Evolutionary conservation across 2,113 vertebrate species (phyloP).

Genomic region (Vimba vimba): DNA sequence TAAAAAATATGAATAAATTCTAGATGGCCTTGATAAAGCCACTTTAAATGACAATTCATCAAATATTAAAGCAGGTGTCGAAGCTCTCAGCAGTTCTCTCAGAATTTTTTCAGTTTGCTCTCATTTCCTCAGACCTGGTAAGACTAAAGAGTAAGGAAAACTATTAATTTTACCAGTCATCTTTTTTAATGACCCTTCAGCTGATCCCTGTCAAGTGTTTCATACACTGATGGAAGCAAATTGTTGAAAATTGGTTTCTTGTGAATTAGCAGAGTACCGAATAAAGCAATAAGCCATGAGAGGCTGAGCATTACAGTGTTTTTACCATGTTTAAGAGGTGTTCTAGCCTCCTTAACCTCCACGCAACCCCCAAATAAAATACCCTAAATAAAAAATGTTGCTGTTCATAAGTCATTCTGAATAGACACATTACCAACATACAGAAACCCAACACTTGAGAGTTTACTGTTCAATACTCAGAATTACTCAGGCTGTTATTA

Average conservation of each 20-base stretch:
- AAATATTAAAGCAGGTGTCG: background rate
- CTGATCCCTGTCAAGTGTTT: background rate
- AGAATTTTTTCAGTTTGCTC: background rate
- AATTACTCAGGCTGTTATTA: too few species aligned
- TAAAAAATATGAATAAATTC: background rate
- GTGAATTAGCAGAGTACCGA: background rate
- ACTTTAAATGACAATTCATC: background rate
- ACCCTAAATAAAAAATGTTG: too few species aligned
- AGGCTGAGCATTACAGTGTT: background rate
- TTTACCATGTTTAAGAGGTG: background rate
- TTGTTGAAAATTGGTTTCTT: background rate
- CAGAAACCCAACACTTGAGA: too few species aligned
- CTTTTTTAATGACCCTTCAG: background rate
- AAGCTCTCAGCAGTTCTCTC: background rate
- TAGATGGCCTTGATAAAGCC: background rate
- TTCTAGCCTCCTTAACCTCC: background rate
- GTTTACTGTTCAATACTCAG: too few species aligned
- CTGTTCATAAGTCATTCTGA: too few species aligned
- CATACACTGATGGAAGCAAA: background rate
- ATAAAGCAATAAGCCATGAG: background rate
- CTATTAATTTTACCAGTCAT: background rate
- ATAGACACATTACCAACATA: too few species aligned
- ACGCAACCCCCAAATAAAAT: too few species aligned
- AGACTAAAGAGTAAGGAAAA: background rate
- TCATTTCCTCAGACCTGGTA: background rate